A percentile compares a stretch with the other conserved stretches of the same genome.
Evolutionary conservation across 2,888 invertebrate species (phyloP).

Genomic region (Caenorhabditis uteleia): DNA sequence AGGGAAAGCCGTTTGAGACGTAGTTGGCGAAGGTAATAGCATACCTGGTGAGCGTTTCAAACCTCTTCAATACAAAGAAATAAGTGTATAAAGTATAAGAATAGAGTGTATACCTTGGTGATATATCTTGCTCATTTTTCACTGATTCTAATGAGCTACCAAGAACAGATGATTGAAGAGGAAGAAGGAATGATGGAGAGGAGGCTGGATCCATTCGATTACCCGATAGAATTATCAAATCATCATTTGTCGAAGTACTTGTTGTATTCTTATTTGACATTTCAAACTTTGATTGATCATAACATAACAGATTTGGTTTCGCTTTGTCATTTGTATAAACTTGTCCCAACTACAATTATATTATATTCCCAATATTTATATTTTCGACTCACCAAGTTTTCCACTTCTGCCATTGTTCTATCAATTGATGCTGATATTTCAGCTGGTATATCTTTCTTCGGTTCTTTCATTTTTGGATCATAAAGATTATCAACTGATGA

Average conservation of each 20-base stretch:
- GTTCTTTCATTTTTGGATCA: slow-evolving; percentile 12
- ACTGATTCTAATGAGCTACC: slow-evolving; percentile 35
- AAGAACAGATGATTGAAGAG: slow-evolving; percentile 28
- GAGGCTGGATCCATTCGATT: slow-evolving; percentile 9
- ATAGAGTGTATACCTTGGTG: slow-evolving; percentile 18
- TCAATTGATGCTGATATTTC: slow-evolving; percentile 45
- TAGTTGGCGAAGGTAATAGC: slow-evolving; percentile 58
- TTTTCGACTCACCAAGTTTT: too few relatives aligned
- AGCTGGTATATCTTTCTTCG: slow-evolving; percentile 32
- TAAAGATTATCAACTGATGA: too few relatives aligned
- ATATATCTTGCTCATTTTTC: slow-evolving; percentile 23
- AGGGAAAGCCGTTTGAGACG: slow-evolving; percentile 7
- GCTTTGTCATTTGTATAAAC: slow-evolving; percentile 51
- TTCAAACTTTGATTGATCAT: slow-evolving; percentile 31
- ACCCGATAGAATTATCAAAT: slow-evolving; percentile 11
- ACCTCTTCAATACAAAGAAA: slow-evolving; percentile 33
- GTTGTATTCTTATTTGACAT: slow-evolving; percentile 2
- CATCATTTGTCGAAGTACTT: neutral
- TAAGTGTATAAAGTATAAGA: neutral
- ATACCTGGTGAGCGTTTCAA: slow-evolving; percentile 70
- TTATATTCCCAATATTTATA: slow-evolving; percentile 10
- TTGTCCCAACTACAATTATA: too few relatives aligned
- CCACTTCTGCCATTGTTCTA: slow-evolving; percentile 49
- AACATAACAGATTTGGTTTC: slow-evolving; percentile 53
- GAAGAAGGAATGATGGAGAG: slow-evolving; percentile 40